Percentiles rank a stretch among this genome's conserved stretches.
Conservation (phyloP, 1,140 invertebrate genomes). For the Habropoda laboriosa region DNA sequence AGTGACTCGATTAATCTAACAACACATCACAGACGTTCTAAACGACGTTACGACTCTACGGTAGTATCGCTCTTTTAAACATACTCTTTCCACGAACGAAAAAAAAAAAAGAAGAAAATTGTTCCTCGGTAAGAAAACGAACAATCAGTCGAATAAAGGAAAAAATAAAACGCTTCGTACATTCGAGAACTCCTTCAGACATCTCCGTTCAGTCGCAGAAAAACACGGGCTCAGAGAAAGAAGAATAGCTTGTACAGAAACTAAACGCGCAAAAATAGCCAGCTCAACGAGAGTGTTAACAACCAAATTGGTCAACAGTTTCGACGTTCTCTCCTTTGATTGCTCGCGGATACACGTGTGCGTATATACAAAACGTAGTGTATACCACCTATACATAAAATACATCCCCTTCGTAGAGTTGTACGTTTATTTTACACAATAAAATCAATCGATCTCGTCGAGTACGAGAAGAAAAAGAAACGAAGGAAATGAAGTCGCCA, state of each 20-base stretch:
- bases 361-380: slow-evolving; percentile 53
- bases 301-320: slow-evolving; percentile 13
- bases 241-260: slow-evolving; percentile 9
- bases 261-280: slow-evolving; percentile 10
- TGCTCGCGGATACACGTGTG: slow-evolving; percentile 38
- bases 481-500: too few species aligned
- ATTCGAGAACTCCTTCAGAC: background rate
- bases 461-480: slow-evolving; percentile 55
- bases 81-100: background rate
- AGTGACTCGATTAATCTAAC: background rate
- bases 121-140: too few species aligned
- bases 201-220: background rate
- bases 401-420: slow-evolving; percentile 66
- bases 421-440: slow-evolving; percentile 77
- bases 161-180: background rate
- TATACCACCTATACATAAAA: slow-evolving; percentile 55
- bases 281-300: slow-evolving; percentile 4
- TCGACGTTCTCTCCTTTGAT: background rate
- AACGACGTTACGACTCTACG: slow-evolving; percentile 11
- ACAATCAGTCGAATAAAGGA: background rate
- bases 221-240: slow-evolving; percentile 5
- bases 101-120: background rate
- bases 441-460: slow-evolving; percentile 69
- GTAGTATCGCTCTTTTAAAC: background rate
- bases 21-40: slow-evolving; percentile 20